Evolutionary conservation across 2,113 vertebrate genomes (phyloP).

Genomic region (Cervus canadensis): DNA sequence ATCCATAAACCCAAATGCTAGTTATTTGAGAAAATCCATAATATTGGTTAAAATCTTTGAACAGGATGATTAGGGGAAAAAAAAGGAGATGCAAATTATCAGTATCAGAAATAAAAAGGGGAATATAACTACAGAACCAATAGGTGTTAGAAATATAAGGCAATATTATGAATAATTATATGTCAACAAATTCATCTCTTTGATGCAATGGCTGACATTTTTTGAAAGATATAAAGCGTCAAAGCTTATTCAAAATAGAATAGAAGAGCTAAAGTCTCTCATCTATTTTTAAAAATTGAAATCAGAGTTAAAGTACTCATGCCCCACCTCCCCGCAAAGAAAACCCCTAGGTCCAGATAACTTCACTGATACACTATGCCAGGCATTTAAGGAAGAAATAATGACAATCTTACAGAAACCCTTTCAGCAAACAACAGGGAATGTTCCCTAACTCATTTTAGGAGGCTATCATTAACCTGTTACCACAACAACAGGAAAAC

Average conservation of each 20-base stretch:
- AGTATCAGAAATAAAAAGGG: background rate
- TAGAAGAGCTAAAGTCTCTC: background rate
- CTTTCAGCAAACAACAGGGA: background rate
- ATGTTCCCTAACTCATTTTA: background rate
- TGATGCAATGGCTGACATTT: background rate
- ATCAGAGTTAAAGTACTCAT: background rate
- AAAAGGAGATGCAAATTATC: background rate
- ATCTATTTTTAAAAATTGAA: background rate
- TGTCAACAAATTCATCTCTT: background rate
- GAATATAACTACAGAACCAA: background rate
- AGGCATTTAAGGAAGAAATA: background rate
- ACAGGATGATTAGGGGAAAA: background rate
- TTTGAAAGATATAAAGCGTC: background rate
- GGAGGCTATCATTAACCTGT: background rate
- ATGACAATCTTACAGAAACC: background rate
- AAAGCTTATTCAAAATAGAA: background rate
- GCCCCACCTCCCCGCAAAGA: background rate
- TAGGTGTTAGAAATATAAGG: background rate
- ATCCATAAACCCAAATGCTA: background rate
- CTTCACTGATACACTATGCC: background rate
- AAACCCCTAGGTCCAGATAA: background rate
- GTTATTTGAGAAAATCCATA: background rate
- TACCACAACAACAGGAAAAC: background rate
- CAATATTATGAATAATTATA: background rate
- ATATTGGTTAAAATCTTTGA: background rate